Percentiles rank a stretch among this genome's conserved stretches.
Evolutionary conservation across 2,888 invertebrate genomes (phyloP).

Genomic region (Himalopsyche kuldschensis): DNA sequence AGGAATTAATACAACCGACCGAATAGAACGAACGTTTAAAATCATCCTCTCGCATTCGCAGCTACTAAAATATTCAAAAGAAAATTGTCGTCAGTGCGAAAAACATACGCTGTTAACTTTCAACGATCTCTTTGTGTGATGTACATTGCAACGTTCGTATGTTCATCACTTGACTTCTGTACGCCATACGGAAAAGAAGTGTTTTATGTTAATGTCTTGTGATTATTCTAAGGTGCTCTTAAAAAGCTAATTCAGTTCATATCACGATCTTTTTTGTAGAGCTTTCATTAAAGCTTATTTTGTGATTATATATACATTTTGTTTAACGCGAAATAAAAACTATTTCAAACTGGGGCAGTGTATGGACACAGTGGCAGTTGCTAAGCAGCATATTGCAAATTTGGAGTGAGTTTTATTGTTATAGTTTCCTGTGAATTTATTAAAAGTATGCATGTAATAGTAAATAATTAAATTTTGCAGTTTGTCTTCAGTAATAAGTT

Average conservation of each 20-base stretch:
- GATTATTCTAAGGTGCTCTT: too few relatives aligned
- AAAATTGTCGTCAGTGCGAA: background rate
- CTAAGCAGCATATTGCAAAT: conserved; percentile 36
- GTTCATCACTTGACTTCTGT: background rate
- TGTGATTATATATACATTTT: background rate
- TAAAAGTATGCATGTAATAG: too few relatives aligned
- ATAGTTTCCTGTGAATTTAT: background rate
- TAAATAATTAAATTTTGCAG: too few relatives aligned
- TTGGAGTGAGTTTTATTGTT: conserved; percentile 16
- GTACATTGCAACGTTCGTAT: too few relatives aligned
- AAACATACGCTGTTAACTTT: background rate
- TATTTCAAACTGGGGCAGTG: conserved; percentile 49
- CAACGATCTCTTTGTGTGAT: background rate
- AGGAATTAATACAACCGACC: too few relatives aligned
- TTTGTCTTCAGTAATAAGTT: too few relatives aligned
- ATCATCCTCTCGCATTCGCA: too few relatives aligned
- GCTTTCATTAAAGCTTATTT: background rate
- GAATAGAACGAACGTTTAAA: too few relatives aligned
- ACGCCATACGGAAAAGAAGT: background rate
- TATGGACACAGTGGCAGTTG: conserved; percentile 47
- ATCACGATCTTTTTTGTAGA: background rate
- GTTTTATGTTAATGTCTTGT: background rate
- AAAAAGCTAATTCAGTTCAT: too few relatives aligned
- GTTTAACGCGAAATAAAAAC: background rate
- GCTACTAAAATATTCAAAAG: background rate